Evolutionary conservation across 2,113 vertebrate species (phyloP), one percentile per base, ranked within the genome.

Genomic region (Alces alces): DNA sequence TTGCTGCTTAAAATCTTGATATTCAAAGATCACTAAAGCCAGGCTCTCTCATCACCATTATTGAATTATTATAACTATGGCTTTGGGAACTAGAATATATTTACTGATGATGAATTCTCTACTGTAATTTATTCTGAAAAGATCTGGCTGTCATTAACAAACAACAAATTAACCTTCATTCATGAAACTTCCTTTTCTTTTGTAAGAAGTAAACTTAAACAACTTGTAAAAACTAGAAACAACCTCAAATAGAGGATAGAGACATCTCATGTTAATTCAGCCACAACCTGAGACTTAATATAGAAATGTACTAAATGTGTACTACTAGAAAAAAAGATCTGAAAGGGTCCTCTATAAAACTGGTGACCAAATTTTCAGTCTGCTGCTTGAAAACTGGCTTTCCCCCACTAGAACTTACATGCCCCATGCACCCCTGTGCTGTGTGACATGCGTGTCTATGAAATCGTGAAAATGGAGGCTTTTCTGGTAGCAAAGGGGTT

Each of bases 401-500:
- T 4, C 25, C n/a, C 54, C 73, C 82, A 70, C 73, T 95, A 55
- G 87, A 97, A 98, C 19, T 64, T 93, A 36, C 52, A 64, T 92
- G 89, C 64, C 55, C 84, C 80, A 96, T 39, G 0, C 54, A 96
- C 47, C 86, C 7, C 6, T 94, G n/a, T 95, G 36, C 28, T 78
- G 15, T 93, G 85, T 96, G 39, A 96, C 85, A 90, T 88, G 21
- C n/a, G 16, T 97, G 97, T 80, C 96, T 98, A 90, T 97, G 95
- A 98, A 94, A 23, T 95, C 89, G 88, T n/a, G 84, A 96, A 97
- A 73, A 97, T 98, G 98, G 97, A 98, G 97, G 89, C 98, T 98
- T 96, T 86, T 82, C 98, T 99, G 99, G 99, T 96, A 98, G 98
- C 97, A 96, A 98, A 99, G 98, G 99, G 99, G 99, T 99, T 99